These are phyloP conservation scores for Grus americana DNA, from an alignment of 2,113 vertebrate species.

Conservation along the genomic window DNA sequence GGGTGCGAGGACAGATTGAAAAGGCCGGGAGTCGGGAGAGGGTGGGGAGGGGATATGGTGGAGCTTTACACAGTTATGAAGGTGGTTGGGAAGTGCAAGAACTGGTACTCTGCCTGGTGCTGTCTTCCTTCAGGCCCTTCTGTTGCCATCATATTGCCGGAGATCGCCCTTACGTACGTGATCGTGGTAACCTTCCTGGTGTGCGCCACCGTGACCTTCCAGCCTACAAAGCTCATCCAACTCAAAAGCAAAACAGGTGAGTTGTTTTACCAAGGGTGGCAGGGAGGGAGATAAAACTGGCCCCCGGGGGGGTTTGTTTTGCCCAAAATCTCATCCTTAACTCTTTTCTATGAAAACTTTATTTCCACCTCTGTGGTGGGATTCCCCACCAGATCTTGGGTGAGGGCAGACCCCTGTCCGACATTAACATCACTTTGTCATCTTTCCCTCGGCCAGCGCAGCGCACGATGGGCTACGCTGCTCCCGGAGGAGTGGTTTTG, in stretches of 20 bases:
- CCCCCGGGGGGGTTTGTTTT: accelerated
- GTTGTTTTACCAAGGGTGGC: accelerated
- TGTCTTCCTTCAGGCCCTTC: slow-evolving; percentile 4
- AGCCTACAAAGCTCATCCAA: background rate
- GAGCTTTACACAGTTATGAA: accelerated
- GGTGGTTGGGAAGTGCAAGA: too few species aligned
- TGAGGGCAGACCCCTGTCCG: accelerated
- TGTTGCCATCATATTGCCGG: background rate
- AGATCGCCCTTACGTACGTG: background rate
- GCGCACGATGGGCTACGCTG: slow-evolving; percentile 15
- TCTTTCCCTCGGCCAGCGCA: background rate
- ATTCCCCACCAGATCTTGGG: background rate
- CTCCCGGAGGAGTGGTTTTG: background rate
- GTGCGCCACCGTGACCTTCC: background rate
- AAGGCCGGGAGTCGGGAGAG: background rate
- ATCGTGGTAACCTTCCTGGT: slow-evolving; percentile 5
- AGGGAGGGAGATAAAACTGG: background rate
- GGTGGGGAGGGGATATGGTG: background rate
- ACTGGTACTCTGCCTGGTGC: background rate
- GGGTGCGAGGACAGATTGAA: background rate
- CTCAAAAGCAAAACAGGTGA: slow-evolving; percentile 34
- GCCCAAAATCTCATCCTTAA: accelerated
- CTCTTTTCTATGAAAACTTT: background rate
- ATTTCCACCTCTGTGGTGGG: background rate
- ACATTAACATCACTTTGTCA: accelerated